These are phyloP conservation scores for Brachyrhaphis roseni DNA, from an alignment of 2,797 vertebrate genomes.

Conservation along the genomic window DNA sequence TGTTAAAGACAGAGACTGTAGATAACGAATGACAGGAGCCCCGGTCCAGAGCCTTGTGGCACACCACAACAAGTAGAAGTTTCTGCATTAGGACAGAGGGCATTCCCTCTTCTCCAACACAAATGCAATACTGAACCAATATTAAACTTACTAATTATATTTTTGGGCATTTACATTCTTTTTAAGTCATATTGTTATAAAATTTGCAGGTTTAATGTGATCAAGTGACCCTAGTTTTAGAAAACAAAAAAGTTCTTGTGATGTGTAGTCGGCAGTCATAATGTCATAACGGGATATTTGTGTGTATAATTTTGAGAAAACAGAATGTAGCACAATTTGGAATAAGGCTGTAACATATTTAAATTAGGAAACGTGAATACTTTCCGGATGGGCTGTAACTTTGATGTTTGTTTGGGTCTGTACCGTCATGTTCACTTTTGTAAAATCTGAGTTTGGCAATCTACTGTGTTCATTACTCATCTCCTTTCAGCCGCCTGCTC, in stretches of 20 bases:
- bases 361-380: no score
- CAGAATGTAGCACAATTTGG: no score
- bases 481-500: slow-evolving; percentile 38
- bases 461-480: slow-evolving; percentile 51
- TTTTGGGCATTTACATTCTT: background rate
- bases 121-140: background rate
- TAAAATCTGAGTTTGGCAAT: slow-evolving; percentile 13
- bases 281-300: no score
- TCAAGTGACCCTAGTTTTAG: background rate
- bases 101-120: no score
- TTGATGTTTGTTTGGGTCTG: background rate
- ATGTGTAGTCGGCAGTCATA: background rate
- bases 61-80: background rate
- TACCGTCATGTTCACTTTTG: background rate
- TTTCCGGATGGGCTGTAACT: background rate
- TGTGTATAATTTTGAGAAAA: no score
- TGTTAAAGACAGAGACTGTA: background rate
- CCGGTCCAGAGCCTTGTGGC: background rate
- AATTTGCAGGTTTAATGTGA: background rate
- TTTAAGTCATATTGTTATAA: background rate
- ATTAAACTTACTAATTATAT: background rate
- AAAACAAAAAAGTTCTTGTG: background rate
- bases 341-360: no score
- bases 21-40: background rate
- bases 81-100: no score